Percentiles rank a stretch among this genome's conserved stretches.
Evolutionary conservation across 2,797 vertebrate genomes (phyloP).

Genomic region (Macroramphosus scolopax): DNA sequence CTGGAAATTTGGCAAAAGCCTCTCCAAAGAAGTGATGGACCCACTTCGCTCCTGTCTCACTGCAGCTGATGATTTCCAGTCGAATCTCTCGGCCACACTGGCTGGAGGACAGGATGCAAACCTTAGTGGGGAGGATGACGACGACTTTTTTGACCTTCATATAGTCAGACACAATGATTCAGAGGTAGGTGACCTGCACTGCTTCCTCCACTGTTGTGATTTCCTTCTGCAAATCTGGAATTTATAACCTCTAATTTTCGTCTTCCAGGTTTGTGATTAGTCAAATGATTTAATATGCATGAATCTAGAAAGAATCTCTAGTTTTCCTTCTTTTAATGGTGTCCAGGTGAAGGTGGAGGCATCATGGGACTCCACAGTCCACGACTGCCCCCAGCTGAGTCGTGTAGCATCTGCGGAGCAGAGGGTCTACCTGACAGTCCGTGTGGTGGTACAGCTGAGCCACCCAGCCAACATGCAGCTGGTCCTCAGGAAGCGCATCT

Average conservation of each 20-base stretch:
- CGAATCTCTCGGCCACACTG: constrained; percentile 85
- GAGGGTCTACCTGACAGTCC: constrained; percentile 88
- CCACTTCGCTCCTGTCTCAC: background rate
- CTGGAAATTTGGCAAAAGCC: no score
- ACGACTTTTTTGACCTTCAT: constrained; percentile 93
- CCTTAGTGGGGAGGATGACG: constrained; percentile 85
- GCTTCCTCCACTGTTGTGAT: no score
- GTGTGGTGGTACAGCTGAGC: constrained; percentile 85
- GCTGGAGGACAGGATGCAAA: constrained; percentile 87
- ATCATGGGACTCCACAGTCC: constrained; percentile 95
- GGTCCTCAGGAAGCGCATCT: constrained; percentile 90
- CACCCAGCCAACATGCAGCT: constrained; percentile 93
- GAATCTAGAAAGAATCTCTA: background rate
- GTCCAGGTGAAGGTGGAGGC: constrained; percentile 90
- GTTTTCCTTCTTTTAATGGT: background rate
- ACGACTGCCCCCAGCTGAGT: constrained; percentile 88
- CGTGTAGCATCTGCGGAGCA: constrained; percentile 81
- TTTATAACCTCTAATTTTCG: no score
- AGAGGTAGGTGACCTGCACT: constrained; percentile 72
- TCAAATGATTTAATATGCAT: no score
- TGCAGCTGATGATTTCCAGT: constrained; percentile 92
- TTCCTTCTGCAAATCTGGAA: no score
- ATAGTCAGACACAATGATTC: constrained; percentile 85
- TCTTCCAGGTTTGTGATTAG: no score
- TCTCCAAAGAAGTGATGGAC: background rate